These are phyloP conservation scores for Agrochola circellaris DNA, from an alignment of 2,888 invertebrate species.

Conservation along the genomic window DNA sequence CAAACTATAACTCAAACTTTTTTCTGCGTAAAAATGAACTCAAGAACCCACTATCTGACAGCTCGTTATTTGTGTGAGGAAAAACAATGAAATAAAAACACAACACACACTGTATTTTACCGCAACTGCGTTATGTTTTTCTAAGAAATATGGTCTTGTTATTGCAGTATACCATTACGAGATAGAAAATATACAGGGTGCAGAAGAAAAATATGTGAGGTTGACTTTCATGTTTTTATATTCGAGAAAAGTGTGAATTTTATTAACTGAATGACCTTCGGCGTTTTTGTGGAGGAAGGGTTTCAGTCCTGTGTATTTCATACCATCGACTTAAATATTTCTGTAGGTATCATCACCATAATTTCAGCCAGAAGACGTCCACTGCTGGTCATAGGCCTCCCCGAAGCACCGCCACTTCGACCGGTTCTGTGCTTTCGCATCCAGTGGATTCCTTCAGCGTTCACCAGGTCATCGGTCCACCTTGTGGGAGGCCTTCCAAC, in stretches of 20 bases:
- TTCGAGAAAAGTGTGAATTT: neutral
- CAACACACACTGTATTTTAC: conserved; percentile 11
- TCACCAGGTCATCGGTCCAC: too few relatives aligned
- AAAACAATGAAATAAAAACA: conserved; percentile 35
- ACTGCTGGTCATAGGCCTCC: too few relatives aligned
- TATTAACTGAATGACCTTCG: conserved; percentile 3
- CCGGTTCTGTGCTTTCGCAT: too few relatives aligned
- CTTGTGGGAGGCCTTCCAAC: too few relatives aligned
- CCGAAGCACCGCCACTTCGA: too few relatives aligned
- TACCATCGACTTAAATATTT: neutral
- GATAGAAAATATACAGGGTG: conserved; percentile 30
- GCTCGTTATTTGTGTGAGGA: conserved; percentile 36
- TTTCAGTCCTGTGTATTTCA: neutral
- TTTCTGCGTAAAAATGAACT: conserved; percentile 26
- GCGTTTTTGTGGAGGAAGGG: neutral
- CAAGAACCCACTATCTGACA: conserved; percentile 21
- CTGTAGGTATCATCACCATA: too few relatives aligned
- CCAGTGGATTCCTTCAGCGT: too few relatives aligned
- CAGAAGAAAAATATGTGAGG: conserved; percentile 23
- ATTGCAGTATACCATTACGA: conserved; percentile 22
- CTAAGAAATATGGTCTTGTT: conserved; percentile 47
- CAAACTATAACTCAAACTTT: neutral
- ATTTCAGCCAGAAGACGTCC: too few relatives aligned
- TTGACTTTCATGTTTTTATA: conserved; percentile 6
- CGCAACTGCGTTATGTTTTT: conserved; percentile 21